Percentiles rank a stretch among this genome's conserved stretches.
Conservation (phyloP, 92 coral and sea anemone genomes). For the Palythoa heliodiscus region DNA sequence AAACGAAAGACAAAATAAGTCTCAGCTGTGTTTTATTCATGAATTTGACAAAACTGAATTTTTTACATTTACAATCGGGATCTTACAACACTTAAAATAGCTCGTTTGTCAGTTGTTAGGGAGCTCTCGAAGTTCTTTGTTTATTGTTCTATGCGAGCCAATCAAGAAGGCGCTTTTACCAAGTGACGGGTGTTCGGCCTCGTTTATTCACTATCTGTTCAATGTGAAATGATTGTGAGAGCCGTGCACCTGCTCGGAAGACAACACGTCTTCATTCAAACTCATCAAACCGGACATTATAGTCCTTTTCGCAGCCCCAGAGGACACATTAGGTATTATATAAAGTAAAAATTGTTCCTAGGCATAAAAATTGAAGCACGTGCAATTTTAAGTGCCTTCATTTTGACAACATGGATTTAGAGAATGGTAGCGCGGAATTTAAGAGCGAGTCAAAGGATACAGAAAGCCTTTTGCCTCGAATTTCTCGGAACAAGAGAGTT, state of each 20-base stretch:
- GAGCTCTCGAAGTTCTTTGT: constrained; percentile 29
- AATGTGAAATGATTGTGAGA: constrained; percentile 43
- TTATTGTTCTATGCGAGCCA: constrained; percentile 21
- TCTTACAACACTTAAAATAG: constrained; percentile 29
- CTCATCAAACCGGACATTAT: constrained; percentile 42
- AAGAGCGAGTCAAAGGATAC: constrained; percentile 1
- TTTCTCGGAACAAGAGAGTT: constrained; percentile 44
- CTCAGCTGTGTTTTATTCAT: neutral
- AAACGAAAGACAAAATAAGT: neutral
- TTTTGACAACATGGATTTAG: constrained; percentile 29
- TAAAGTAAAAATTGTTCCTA: constrained; percentile 9
- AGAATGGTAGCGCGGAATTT: neutral
- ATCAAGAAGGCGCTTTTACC: constrained; percentile 27
- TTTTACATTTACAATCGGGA: constrained; percentile 23
- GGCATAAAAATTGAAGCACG: neutral
- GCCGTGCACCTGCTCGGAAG: constrained; percentile 37
- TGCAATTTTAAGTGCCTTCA: constrained; percentile 11
- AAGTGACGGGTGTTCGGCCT: constrained; percentile 34
- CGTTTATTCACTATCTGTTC: constrained; percentile 46
- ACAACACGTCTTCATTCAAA: constrained; percentile 26
- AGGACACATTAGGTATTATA: constrained; percentile 22
- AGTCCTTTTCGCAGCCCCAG: constrained; percentile 28
- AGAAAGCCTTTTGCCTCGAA: constrained; percentile 17
- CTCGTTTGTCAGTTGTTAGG: constrained; percentile 22
- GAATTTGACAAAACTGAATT: constrained; percentile 19